Evolutionary conservation across 2,888 invertebrate genomes (phyloP).

Genomic region (Agrochola litura): DNA sequence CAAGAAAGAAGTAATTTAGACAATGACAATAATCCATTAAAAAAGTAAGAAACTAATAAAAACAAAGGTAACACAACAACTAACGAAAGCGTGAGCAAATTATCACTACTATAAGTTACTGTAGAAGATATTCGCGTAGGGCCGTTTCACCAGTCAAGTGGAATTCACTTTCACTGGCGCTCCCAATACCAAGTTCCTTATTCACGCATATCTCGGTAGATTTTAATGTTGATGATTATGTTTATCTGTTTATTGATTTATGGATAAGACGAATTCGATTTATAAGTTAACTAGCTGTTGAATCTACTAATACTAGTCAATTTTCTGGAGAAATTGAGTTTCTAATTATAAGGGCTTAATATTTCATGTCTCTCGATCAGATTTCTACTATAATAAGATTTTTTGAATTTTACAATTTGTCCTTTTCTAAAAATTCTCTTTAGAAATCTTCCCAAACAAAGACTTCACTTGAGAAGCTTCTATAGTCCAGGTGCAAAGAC

Average conservation of each 20-base stretch:
- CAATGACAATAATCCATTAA: not conserved
- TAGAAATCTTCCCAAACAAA: too few species aligned
- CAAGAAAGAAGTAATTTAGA: slow-evolving; percentile 2
- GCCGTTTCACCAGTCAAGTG: slow-evolving; percentile 66
- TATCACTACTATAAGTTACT: slow-evolving; percentile 39
- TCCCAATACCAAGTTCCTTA: slow-evolving; percentile 63
- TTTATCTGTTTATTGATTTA: slow-evolving; percentile 39
- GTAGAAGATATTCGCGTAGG: slow-evolving; percentile 69
- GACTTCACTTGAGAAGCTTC: not conserved
- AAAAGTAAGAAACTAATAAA: slow-evolving; percentile 18
- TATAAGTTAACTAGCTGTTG: not conserved
- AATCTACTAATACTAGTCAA: not conserved
- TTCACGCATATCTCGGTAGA: slow-evolving; percentile 41
- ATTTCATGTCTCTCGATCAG: not conserved
- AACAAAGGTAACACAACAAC: slow-evolving; percentile 19
- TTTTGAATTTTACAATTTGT: not conserved
- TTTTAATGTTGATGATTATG: slow-evolving; percentile 20
- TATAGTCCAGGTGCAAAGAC: too few species aligned
- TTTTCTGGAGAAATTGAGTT: not conserved
- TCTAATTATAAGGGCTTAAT: not conserved
- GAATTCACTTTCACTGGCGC: slow-evolving; percentile 78
- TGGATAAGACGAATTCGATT: slow-evolving; percentile 2
- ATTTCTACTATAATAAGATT: not conserved
- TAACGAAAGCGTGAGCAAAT: slow-evolving; percentile 49
- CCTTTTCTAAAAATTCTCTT: not conserved